Base-by-base conservation (phyloP, 2,888 invertebrate genomes). In the Acleris laterana region DNA sequence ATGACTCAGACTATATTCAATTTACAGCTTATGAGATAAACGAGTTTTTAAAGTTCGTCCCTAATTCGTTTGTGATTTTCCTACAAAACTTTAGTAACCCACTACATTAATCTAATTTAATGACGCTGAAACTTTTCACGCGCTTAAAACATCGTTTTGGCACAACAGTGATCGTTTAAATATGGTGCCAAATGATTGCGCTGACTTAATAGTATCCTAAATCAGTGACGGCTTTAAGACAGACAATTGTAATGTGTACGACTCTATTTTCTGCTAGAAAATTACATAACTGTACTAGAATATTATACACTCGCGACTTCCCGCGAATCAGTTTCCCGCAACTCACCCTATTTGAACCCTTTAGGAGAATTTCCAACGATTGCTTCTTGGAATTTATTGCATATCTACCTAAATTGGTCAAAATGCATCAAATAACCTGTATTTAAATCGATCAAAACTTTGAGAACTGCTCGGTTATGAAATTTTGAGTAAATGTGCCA, bases 101-200 rank as follows among this genome's bases (percentile, higher is more conserved):
- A 28, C 59, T 42, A 55, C 55, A 59, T 64, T 55, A 60, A 19
- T 60, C 55, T 55, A 55, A 55, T 60, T 53, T 60, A 60, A 60
- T 60, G 55, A 53, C 7, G 55, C 55, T n/a, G 42, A 55, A 52
- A 56, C 65, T 65, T 61, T 56, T 61, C 60, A 28, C 55, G 19
- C 44, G 57, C 25, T 57, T 57, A 19, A 38, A 38, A 46, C 57
- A 25, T 46, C 57, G 49, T 56, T 60, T 61, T 65, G 65, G 65
- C 65, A 65, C 56, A 61, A 60, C 50, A 56, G 55, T 44, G 2
- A 55, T 61, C 60, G 20, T 65, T 60, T 55, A 60, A 65, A 65
- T 61, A 56, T 60, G 50, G 65, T 65, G 65, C 65, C 65, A 65
- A 63, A 65, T 49, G 55, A 61, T 46, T 38, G 49, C 49, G 64